These are phyloP conservation scores for Sinella curviseta DNA, from an alignment of 1,140 invertebrate species.

Conservation along the genomic window DNA sequence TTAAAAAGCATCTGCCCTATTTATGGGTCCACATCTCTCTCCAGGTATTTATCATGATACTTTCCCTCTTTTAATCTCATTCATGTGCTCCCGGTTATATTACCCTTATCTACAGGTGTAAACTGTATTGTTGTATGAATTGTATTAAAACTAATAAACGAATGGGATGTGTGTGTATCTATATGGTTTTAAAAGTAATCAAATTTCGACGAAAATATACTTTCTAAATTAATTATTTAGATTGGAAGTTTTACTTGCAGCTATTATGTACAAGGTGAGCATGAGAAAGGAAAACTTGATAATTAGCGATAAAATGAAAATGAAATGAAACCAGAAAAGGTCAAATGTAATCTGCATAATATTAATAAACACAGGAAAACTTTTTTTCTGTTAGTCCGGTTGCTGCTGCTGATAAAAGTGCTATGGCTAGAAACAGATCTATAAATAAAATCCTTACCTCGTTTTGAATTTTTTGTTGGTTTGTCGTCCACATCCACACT, in stretches of 20 bases:
- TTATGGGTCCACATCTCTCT: too few relatives aligned
- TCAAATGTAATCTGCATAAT: background rate
- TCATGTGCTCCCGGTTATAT: too few relatives aligned
- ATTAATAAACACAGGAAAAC: background rate
- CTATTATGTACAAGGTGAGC: background rate
- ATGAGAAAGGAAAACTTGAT: background rate
- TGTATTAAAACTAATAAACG: background rate
- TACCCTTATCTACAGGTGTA: background rate
- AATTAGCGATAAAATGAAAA: background rate
- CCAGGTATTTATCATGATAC: background rate
- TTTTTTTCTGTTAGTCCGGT: too few relatives aligned
- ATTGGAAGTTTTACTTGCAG: background rate
- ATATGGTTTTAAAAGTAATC: background rate
- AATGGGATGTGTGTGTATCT: background rate
- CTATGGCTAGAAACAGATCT: too few relatives aligned
- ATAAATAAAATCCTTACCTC: too few relatives aligned
- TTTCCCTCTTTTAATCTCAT: background rate
- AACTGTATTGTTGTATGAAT: background rate
- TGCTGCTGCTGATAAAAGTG: too few relatives aligned
- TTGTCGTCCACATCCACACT: background rate
- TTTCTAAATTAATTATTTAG: slow-evolving; percentile 17
- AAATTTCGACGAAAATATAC: background rate
- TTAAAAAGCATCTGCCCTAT: too few relatives aligned
- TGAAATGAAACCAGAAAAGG: background rate
- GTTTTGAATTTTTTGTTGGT: background rate